A percentile compares a stretch with the other conserved stretches of the same genome.
phyloP scores from a whole-genome alignment of 2,113 vertebrate species.

The Vombatus ursinus region DNA sequence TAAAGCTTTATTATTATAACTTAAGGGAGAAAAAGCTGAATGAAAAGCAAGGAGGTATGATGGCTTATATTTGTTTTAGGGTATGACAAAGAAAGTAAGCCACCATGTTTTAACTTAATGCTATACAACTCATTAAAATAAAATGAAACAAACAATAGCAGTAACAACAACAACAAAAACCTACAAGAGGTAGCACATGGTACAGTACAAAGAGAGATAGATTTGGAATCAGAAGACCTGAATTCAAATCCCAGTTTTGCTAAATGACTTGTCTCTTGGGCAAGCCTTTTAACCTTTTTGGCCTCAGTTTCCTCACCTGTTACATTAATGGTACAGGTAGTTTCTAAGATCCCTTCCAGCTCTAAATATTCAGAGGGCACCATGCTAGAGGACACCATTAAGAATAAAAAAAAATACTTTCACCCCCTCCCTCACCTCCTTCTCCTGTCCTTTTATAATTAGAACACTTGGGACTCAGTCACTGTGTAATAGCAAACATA shows the following conservation, averaged over 20 bases:
- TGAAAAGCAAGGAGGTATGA: not conserved
- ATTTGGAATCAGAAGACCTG: too few species aligned
- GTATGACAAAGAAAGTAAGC: not conserved
- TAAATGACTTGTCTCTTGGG: not conserved
- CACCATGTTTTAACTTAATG: not conserved
- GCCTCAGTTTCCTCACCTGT: not conserved
- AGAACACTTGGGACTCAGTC: too few species aligned
- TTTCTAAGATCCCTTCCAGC: not conserved
- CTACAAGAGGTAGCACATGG: not conserved
- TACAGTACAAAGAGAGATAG: not conserved
- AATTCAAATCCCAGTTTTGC: not conserved
- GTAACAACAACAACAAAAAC: not conserved
- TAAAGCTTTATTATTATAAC: not conserved
- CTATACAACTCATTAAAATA: not conserved
- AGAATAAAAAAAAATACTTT: not conserved
- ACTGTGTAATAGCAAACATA: not conserved
- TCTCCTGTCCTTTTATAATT: not conserved
- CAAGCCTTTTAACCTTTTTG: not conserved
- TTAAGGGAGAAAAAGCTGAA: not conserved
- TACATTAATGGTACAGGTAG: not conserved
- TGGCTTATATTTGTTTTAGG: not conserved
- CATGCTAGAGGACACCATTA: not conserved
- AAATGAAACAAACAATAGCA: not conserved
- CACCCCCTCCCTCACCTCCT: not conserved
- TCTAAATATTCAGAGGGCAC: not conserved